These are phyloP conservation scores for Sinelater perroti DNA, from an alignment of 2,888 invertebrate species.

Conservation along the genomic window DNA sequence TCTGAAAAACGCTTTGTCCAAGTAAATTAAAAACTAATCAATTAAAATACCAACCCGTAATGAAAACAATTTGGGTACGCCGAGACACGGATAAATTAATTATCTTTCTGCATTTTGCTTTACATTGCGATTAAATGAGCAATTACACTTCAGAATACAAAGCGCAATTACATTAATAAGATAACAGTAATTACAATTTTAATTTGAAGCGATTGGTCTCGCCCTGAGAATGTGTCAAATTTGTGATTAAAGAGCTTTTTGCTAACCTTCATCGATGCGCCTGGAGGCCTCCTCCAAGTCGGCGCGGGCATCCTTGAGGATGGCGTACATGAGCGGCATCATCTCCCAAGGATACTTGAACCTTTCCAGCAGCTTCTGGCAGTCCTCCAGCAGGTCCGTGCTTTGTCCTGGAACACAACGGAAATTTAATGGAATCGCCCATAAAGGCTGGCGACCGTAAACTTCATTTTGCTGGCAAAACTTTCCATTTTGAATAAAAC, in stretches of 20 bases:
- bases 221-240: neutral
- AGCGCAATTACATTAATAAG: neutral
- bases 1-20: neutral
- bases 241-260: neutral
- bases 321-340: constrained; percentile 82
- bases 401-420: constrained; percentile 53
- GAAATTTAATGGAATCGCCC: neutral
- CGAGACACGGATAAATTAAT: neutral
- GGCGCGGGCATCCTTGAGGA: constrained; percentile 77
- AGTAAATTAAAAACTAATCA: neutral
- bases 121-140: neutral
- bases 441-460: no score
- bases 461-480: no score
- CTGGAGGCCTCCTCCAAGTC: constrained; percentile 79
- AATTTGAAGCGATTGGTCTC: neutral
- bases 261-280: constrained; percentile 78
- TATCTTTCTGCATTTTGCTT: constrained; percentile 22
- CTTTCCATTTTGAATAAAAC: no score
- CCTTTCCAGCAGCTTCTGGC: constrained; percentile 77
- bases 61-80: no score
- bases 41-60: no score
- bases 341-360: constrained; percentile 83
- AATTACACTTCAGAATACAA: neutral
- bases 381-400: constrained; percentile 73
- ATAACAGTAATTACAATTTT: neutral